These are phyloP conservation scores for Zaprionus taronus DNA, from an alignment of 1,140 invertebrate genomes.

Conservation along the genomic window DNA sequence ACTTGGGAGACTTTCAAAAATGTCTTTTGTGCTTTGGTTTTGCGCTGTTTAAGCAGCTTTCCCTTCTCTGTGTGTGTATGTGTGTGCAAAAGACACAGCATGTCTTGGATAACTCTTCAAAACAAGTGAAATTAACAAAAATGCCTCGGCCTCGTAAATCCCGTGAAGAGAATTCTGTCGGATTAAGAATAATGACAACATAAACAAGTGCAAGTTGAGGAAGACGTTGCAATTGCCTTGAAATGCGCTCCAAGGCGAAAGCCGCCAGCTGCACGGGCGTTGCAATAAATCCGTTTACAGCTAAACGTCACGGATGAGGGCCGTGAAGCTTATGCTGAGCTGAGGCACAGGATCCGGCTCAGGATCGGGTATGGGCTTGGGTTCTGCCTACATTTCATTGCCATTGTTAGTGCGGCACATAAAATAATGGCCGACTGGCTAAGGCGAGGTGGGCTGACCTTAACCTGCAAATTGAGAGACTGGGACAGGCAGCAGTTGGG, in stretches of 20 bases:
- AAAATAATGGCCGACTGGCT: slow-evolving; percentile 60
- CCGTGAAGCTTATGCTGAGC: background rate
- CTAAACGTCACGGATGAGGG: slow-evolving; percentile 61
- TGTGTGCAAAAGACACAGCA: background rate
- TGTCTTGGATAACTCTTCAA: slow-evolving; percentile 5
- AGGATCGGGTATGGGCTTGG: background rate
- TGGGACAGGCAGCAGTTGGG: slow-evolving; percentile 45
- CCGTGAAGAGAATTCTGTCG: slow-evolving; percentile 46
- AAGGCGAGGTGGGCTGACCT: slow-evolving; percentile 53
- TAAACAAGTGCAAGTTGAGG: slow-evolving; percentile 59
- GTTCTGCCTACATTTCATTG: slow-evolving; percentile 63
- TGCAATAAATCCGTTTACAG: slow-evolving; percentile 75
- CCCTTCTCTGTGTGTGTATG: background rate
- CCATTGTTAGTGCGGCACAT: slow-evolving; percentile 72
- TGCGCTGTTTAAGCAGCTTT: slow-evolving; percentile 36
- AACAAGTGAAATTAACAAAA: slow-evolving; percentile 42
- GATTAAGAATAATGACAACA: slow-evolving; percentile 76
- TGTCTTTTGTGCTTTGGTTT: slow-evolving; percentile 57
- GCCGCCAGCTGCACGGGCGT: slow-evolving; percentile 32
- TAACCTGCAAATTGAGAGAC: slow-evolving; percentile 60
- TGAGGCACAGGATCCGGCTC: slow-evolving; percentile 7
- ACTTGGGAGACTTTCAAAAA: slow-evolving; percentile 53
- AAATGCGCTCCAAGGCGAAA: slow-evolving; percentile 55
- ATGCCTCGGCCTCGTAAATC: slow-evolving; percentile 58
- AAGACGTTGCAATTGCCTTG: slow-evolving; percentile 53